Base-by-base conservation (phyloP, 2,113 vertebrate genomes). In the Poicephalus meyeri region DNA sequence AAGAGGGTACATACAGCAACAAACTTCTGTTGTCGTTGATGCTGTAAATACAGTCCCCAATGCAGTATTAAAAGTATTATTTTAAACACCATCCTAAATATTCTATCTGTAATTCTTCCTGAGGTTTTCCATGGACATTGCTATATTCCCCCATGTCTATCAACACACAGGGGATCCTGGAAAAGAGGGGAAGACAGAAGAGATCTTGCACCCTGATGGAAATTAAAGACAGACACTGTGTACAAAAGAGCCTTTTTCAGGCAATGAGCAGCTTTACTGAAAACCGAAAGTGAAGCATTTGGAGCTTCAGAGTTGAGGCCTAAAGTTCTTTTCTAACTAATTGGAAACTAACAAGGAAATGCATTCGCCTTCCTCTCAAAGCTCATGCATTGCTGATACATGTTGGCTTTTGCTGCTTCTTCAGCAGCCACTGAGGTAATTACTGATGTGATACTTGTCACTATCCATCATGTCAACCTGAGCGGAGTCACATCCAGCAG, bases 401-500 rank as follows among this genome's bases (percentile, higher is more conserved):
- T 9, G 25, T 37, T 85, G 58, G 44, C 41, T 84, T 84, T 49
- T 46, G 13, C 55, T 77, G 64, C 56, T 77, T 65, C 56, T 84
- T 60, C 58, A 63, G 20, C 28, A 65, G 46, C 35, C 25, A n/a
- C 72, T 55, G 66, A 80, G 49, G 31, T 52, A 58, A 65, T n/a
- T 80, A 1, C 6, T 7, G 24, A 35, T 18, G 18, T 35, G 41
- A 44, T 23, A 19, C 50, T 91, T 95, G 66, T 50, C n/a, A 17
- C n/a, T 33, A 1, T 61, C 16, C 25, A 12, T 66, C 29, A 20
- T 29, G 41, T 15, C 52, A 80, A 2, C 11, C 33, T 3, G 12
- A 80, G 23, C 0, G 0, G 39, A 41, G 29, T 50, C 42, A 31
- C 3, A 4, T 18, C n/a, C n/a, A 19, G 41, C 20, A 39, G 47